Evolutionary conservation across 2,888 invertebrate genomes (phyloP).

Genomic region (Apamea epomidion): DNA sequence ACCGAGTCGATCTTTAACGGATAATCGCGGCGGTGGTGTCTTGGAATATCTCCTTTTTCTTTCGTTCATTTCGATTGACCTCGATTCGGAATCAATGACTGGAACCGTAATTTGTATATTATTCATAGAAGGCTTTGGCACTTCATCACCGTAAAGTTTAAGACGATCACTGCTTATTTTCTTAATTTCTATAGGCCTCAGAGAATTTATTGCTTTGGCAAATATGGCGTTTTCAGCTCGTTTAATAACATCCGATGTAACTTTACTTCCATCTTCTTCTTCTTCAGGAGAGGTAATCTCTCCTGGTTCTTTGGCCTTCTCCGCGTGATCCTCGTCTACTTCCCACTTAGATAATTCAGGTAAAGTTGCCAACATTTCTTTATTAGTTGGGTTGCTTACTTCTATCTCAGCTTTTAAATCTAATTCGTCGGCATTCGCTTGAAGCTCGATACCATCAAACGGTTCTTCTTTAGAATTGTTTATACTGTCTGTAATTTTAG

Average conservation of each 20-base stretch:
- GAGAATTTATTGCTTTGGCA: constrained; percentile 96
- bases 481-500: constrained; percentile 77
- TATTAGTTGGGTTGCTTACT: constrained; percentile 73
- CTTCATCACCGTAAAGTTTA: constrained; percentile 91
- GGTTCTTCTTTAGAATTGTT: constrained; percentile 85
- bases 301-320: constrained; percentile 86
- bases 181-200: constrained; percentile 94
- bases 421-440: constrained; percentile 89
- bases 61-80: constrained; percentile 87
- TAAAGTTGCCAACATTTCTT: constrained; percentile 93
- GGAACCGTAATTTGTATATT: constrained; percentile 91
- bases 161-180: constrained; percentile 93
- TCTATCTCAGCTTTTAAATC: constrained; percentile 89
- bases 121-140: constrained; percentile 81
- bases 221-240: constrained; percentile 98
- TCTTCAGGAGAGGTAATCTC: constrained; percentile 87
- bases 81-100: constrained; percentile 82
- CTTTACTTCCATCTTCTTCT: constrained; percentile 92
- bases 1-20: constrained; percentile 95
- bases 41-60: constrained; percentile 84
- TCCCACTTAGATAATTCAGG: constrained; percentile 98
- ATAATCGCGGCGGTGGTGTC: constrained; percentile 92
- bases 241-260: constrained; percentile 96
- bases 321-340: constrained; percentile 91
- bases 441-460: constrained; percentile 91